Percentiles rank a stretch among this genome's conserved stretches.
These are phyloP conservation scores for Melanaphis sacchari DNA, from an alignment of 1,140 invertebrate species.

Conservation along the genomic window DNA sequence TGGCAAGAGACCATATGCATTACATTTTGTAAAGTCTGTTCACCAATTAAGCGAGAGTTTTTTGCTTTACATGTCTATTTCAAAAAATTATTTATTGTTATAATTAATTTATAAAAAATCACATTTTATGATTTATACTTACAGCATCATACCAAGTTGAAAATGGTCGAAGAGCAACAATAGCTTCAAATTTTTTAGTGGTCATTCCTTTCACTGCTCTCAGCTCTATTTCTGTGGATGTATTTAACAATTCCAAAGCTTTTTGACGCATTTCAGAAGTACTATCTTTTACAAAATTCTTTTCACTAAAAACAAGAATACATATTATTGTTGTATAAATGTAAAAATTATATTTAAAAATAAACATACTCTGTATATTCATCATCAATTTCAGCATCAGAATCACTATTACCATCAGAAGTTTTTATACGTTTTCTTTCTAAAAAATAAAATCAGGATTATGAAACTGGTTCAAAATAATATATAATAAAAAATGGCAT, in stretches of 20 bases:
- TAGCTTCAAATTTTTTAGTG: constrained; percentile 75
- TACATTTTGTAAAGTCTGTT: constrained; percentile 76
- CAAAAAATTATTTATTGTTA: not conserved
- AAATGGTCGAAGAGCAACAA: constrained; percentile 75
- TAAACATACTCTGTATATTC: constrained; percentile 36
- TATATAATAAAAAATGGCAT: not conserved
- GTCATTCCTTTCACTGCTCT: constrained; percentile 74
- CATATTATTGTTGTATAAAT: not conserved
- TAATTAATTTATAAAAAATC: not conserved
- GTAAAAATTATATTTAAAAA: not conserved
- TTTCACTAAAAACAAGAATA: constrained; percentile 66
- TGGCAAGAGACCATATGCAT: constrained; percentile 75
- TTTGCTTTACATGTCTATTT: constrained; percentile 73
- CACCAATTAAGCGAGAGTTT: constrained; percentile 71
- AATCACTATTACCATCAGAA: constrained; percentile 43
- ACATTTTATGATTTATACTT: constrained; percentile 60
- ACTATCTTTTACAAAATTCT: constrained; percentile 74
- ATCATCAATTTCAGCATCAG: constrained; percentile 44
- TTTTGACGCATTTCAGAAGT: constrained; percentile 74
- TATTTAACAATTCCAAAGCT: constrained; percentile 80
- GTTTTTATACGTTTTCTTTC: constrained; percentile 58
- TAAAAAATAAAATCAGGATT: not conserved
- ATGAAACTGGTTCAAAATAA: not conserved
- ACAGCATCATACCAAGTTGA: constrained; percentile 76
- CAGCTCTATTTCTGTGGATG: constrained; percentile 71